Conservation (phyloP, 2,888 invertebrate species). For the Callimorpha dominula region DNA sequence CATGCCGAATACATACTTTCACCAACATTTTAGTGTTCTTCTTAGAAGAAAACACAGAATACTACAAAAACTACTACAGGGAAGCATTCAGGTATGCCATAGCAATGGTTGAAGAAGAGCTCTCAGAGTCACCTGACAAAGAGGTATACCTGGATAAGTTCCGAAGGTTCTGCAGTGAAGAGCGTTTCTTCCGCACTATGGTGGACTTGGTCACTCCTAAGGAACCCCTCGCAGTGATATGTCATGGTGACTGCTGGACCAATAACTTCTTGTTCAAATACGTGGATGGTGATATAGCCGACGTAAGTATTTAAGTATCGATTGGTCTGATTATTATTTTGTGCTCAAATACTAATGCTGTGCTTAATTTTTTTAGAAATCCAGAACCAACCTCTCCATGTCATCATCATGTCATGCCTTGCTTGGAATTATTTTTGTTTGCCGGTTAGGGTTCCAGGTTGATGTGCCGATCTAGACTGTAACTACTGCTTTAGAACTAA, state of each 20-base stretch:
- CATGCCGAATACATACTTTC: slow-evolving; percentile 4
- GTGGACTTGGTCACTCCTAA: slow-evolving; percentile 87
- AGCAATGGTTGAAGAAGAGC: slow-evolving; percentile 86
- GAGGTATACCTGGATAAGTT: slow-evolving; percentile 87
- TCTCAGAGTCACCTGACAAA: slow-evolving; percentile 72
- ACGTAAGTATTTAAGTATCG: slow-evolving; percentile 72
- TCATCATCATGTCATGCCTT: too few species aligned
- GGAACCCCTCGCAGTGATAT: slow-evolving; percentile 89
- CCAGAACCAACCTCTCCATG: too few species aligned
- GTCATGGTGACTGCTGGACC: slow-evolving; percentile 92
- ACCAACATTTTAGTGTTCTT: slow-evolving; percentile 82
- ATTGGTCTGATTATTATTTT: background rate
- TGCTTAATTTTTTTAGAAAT: too few species aligned
- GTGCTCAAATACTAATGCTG: background rate
- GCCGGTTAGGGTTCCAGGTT: too few species aligned
- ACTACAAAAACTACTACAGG: slow-evolving; percentile 90
- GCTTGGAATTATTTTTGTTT: too few species aligned
- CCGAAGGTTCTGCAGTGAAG: slow-evolving; percentile 87
- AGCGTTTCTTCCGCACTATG: slow-evolving; percentile 90
- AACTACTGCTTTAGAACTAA: too few species aligned
- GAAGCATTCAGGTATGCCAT: slow-evolving; percentile 89
- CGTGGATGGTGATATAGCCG: slow-evolving; percentile 82
- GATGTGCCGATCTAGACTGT: too few species aligned
- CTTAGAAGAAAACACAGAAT: slow-evolving; percentile 88
- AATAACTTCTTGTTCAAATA: slow-evolving; percentile 90